phyloP scores from a whole-genome alignment of 92 coral and sea anemone species.

The Umimayanthus kanabou region DNA sequence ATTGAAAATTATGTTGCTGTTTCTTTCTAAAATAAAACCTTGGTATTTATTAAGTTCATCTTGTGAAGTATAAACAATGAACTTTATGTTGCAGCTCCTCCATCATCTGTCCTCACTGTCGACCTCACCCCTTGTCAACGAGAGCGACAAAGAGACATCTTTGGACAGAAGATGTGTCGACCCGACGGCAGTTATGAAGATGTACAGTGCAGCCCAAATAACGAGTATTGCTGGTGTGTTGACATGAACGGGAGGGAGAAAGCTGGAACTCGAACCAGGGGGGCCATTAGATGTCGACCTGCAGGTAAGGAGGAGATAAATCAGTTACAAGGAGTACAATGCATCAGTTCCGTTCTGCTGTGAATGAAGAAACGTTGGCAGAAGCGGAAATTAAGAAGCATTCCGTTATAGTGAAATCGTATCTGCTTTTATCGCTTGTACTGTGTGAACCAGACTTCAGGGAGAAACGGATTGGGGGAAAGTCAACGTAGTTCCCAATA shows the following conservation, averaged over 20 bases:
- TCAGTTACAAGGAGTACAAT: neutral
- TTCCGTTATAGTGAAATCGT: neutral
- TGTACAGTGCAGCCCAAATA: conserved; percentile 73
- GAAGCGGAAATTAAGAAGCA: neutral
- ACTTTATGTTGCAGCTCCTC: conserved; percentile 7
- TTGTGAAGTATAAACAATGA: neutral
- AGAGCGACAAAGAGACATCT: conserved; percentile 28
- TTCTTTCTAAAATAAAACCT: too few relatives aligned
- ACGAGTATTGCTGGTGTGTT: conserved; percentile 92
- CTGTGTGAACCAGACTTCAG: too few relatives aligned
- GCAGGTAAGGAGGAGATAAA: conserved; percentile 27
- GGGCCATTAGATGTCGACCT: conserved; percentile 42
- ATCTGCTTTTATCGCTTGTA: too few relatives aligned
- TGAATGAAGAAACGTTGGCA: neutral
- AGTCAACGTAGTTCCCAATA: too few relatives aligned
- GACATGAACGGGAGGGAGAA: conserved; percentile 66
- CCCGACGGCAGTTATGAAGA: conserved; percentile 78
- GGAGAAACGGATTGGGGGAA: too few relatives aligned
- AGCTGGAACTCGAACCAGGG: conserved; percentile 65
- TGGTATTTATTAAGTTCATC: neutral
- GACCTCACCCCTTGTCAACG: conserved; percentile 33
- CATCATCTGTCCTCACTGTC: neutral
- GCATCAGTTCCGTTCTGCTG: neutral
- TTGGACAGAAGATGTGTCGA: conserved; percentile 48
- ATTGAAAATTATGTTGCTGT: too few relatives aligned